These are phyloP conservation scores for Lepus europaeus DNA, from an alignment of 2,113 vertebrate genomes.

Conservation along the genomic window DNA sequence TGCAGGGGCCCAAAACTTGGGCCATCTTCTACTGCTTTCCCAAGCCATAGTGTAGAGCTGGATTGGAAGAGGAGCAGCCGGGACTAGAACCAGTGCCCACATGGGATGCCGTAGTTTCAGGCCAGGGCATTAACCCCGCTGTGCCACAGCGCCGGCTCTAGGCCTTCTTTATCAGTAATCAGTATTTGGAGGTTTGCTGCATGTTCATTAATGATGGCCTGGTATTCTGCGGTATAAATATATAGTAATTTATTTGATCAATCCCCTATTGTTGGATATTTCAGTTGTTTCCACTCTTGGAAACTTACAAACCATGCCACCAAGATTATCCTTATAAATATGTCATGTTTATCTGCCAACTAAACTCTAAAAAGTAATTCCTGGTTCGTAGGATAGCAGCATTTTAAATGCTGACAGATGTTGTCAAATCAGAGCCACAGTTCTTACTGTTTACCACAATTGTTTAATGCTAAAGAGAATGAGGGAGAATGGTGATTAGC, in stretches of 20 bases:
- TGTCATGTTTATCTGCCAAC: conserved; percentile 9
- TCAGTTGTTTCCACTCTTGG: not conserved
- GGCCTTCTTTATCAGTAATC: not conserved
- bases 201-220: not conserved
- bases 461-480: conserved; percentile 46
- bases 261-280: not conserved
- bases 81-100: too few species aligned
- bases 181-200: not conserved
- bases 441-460: conserved; percentile 2
- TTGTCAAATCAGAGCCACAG: conserved; percentile 27
- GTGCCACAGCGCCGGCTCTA: too few species aligned
- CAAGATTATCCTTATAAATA: conserved; percentile 35
- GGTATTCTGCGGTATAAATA: not conserved
- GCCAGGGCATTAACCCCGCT: too few species aligned
- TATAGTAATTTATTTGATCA: conserved; percentile 36
- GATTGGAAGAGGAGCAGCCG: too few species aligned
- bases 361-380: conserved; percentile 53
- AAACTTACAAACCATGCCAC: not conserved
- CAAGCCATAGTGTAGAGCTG: too few species aligned
- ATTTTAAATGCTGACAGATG: conserved; percentile 47
- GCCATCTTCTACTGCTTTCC: too few species aligned
- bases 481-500: conserved; percentile 33
- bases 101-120: too few species aligned
- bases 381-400: conserved; percentile 6
- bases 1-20: too few species aligned